Base-by-base conservation (phyloP, 2,797 vertebrate species). In the Hippopotamyrus pictus region DNA sequence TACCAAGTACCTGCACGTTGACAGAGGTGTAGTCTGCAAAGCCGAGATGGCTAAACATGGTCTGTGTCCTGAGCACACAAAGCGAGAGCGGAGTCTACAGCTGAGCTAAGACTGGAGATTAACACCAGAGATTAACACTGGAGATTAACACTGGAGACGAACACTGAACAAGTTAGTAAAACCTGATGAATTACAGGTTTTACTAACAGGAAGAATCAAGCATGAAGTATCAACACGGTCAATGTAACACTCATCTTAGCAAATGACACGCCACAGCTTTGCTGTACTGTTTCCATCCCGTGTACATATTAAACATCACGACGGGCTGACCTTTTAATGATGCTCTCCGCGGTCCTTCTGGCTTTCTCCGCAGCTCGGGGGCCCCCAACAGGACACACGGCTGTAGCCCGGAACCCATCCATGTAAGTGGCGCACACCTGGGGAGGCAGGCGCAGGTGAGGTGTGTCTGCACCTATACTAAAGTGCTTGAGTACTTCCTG, bases 381-480 rank as follows among this genome's bases (percentile, higher is more conserved):
- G 0, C 97, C 97, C 76, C 94, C 95, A 3, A 97, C 94, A 0
- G 96, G 95, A 93, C 97, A 98, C 54, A 97, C 96, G 0, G 97
- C 97, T 3, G 96, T 97, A 9, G 97, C 96, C 93, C 97, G 95
- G 93, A 96, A 98, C 0, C 97, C 97, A 76, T 97, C 96, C 92
- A 96, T 92, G 90, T 97, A 98, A 85, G 96, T 97, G 44, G 96
- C 96, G 91, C 96, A 98, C 88, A 98, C 96, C 96, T 98, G 33
- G 1, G 33, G 7, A 88, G 25, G 33, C 3, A 25, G 50, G 25
- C n/a, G 7, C 53, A 5, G 83, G 46, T 12, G 11, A 37, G 25
- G 17, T 44, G 19, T 29, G 11, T 14, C 51, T 50, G 65, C 5
- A 17, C 0, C 29, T 48, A 50, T 12, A 12, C 5, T n/a, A 5